Evolutionary conservation across 1,140 invertebrate genomes (phyloP).

Genomic region (Orius laevigatus): DNA sequence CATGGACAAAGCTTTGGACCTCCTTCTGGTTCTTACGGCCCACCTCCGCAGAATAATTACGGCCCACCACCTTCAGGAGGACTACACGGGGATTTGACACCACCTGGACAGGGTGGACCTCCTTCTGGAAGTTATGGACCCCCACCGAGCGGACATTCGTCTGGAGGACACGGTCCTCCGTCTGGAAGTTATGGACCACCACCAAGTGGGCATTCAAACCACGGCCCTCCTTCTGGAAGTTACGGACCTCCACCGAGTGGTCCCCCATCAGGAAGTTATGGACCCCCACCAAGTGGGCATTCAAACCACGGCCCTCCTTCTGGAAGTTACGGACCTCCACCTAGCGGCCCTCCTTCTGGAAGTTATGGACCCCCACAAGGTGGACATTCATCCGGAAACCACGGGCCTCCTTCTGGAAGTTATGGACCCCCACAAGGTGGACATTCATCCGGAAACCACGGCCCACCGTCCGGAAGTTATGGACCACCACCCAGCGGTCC

Average conservation of each 20-base stretch:
- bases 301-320: not conserved
- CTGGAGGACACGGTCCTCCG: constrained; percentile 25
- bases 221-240: constrained; percentile 8
- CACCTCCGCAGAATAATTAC: not conserved
- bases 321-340: constrained; percentile 15
- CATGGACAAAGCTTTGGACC: not conserved
- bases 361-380: constrained; percentile 15
- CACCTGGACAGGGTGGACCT: constrained; percentile 13
- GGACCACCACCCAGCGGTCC: constrained; percentile 27
- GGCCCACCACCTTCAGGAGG: constrained; percentile 6
- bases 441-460: too few species aligned
- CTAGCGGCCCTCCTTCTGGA: constrained; percentile 13
- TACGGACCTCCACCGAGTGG: constrained; percentile 15
- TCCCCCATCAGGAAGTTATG: constrained; percentile 12
- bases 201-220: constrained; percentile 28
- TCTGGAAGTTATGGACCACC: constrained; percentile 33
- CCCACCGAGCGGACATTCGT: constrained; percentile 7
- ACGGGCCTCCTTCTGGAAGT: constrained; percentile 14
- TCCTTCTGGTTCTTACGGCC: constrained; percentile 21
- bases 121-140: constrained; percentile 14
- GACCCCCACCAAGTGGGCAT: constrained; percentile 9
- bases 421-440: not conserved
- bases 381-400: not conserved
- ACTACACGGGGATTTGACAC: constrained; percentile 2
- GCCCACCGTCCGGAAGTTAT: constrained; percentile 20